Base-by-base conservation (phyloP, 2,113 vertebrate genomes). In the Dolichallabes microphthalmus region DNA sequence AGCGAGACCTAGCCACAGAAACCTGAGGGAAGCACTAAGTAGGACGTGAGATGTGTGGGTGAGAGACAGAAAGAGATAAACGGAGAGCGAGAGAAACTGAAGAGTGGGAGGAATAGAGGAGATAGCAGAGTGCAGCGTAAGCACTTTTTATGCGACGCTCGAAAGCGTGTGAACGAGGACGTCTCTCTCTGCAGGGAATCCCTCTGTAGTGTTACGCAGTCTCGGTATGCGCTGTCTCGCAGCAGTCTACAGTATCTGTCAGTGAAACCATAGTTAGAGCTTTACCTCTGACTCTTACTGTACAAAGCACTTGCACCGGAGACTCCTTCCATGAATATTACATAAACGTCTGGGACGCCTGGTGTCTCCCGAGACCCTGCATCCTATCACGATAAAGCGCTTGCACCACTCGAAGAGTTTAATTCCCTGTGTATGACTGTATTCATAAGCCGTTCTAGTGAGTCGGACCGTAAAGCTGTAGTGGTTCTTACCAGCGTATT, bases 111-210 rank as follows among this genome's bases (percentile, higher is more conserved):
- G 53, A 84, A 85, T 57, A 57, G 76, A 81, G 25, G 76, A 55
- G 27, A 13, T 19, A 71, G 45, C 82, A 22, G 27, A 87, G 75
- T 88, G 87, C 88, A 82, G 22, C 15, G 20, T 84, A 69, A 88
- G 87, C 82, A 80, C 82, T 82, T 89, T 87, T 57, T 84, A 22
- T 7, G n/a, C 60, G 45, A 83, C 45, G 61, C 82, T 83, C 61
- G 74, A 83, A 87, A 83, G 60, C 73, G 73, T 81, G 50, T 66
- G 69, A 84, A 77, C 71, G 69, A 58, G 35, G 27, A 73, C 73
- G 78, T 39, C 86, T 86, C n/a, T 58, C 69, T 45, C 78, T 50
- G 30, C 35, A 45, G 85, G 85, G 85, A 86, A 88, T 90, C 84
- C 86, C 81, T 35, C 30, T 35, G 84, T 35, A 60, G 55, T 39